Percentiles rank a stretch among this genome's conserved stretches.
phyloP scores from a whole-genome alignment of 2,797 vertebrate genomes.

The Phylloscopus collybita region DNA sequence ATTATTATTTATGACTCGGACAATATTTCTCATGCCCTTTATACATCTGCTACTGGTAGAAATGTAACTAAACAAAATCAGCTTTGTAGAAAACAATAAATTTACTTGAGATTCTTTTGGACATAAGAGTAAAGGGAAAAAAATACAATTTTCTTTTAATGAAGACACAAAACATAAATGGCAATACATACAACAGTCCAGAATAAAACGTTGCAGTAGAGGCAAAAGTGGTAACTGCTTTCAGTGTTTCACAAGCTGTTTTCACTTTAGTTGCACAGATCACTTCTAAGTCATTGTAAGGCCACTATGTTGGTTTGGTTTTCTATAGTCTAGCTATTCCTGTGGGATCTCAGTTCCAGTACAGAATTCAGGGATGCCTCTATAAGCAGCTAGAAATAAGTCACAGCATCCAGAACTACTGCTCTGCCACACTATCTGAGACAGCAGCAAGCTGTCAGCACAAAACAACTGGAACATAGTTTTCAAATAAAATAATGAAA shows the following conservation, averaged over 20 bases:
- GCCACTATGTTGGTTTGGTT: neutral
- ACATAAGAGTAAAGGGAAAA: neutral
- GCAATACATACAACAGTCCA: neutral
- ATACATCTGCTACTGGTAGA: neutral
- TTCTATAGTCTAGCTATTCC: neutral
- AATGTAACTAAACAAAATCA: slow-evolving; percentile 5
- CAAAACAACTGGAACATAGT: neutral
- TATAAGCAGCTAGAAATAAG: neutral
- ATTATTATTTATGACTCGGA: neutral
- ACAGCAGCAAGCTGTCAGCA: neutral
- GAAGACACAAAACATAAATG: neutral
- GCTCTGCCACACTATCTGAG: neutral
- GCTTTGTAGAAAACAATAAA: neutral
- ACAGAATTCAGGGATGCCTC: neutral
- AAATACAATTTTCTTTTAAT: neutral
- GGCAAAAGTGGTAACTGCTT: neutral
- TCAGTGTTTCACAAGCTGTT: neutral
- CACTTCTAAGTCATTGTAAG: neutral
- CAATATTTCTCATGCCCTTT: neutral
- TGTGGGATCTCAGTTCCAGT: neutral
- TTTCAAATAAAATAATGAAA: neutral
- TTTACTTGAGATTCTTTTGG: neutral
- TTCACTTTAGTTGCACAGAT: neutral
- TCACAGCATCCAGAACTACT: neutral
- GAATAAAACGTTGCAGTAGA: neutral